These are phyloP conservation scores for Rhagologus leucostigma DNA, from an alignment of 2,113 vertebrate species.

Conservation along the genomic window DNA sequence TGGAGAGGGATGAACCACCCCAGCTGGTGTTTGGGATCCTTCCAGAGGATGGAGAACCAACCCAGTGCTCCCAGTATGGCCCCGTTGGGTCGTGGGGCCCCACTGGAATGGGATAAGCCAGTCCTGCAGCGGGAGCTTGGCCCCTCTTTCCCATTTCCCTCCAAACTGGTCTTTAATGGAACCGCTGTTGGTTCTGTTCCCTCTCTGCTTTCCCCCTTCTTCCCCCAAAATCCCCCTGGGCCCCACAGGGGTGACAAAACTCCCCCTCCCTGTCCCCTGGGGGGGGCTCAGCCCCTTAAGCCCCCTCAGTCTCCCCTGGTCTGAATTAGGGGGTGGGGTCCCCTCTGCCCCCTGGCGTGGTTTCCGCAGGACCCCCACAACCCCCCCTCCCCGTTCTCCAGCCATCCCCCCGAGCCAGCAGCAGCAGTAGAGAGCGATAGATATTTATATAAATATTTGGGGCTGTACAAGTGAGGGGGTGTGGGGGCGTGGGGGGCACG, in stretches of 20 bases:
- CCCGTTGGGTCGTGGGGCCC: not conserved
- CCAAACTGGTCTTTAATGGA: not conserved
- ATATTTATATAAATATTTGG: slow-evolving; percentile 21
- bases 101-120: not conserved
- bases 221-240: not conserved
- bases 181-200: not conserved
- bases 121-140: not conserved
- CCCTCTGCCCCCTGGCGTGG: rapidly evolving
- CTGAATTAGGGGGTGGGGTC: not conserved
- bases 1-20: not conserved
- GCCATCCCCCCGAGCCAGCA: not conserved
- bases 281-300: not conserved
- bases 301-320: not conserved
- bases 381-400: too few species aligned
- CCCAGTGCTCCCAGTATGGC: not conserved
- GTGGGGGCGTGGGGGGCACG: not conserved
- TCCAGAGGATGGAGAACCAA: not conserved
- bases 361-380: not conserved
- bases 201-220: not conserved
- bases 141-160: not conserved
- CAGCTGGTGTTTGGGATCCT: not conserved
- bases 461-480: not conserved
- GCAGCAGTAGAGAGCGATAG: not conserved
- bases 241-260: rapidly evolving
- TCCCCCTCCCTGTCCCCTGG: too few species aligned